Conservation (phyloP, 2,888 invertebrate genomes). For the Agriopis marginaria region DNA sequence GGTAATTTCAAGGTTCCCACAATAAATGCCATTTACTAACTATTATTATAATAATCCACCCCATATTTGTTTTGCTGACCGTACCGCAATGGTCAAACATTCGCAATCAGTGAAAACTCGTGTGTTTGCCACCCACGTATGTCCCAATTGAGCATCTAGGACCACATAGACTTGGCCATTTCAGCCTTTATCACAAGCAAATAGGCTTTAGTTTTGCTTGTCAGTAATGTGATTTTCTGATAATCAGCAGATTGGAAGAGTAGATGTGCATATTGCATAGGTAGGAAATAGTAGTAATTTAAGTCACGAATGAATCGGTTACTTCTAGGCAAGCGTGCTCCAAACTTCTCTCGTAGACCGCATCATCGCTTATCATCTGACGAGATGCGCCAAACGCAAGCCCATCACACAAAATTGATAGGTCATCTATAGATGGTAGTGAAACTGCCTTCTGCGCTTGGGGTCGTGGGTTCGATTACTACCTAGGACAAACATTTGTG, state of each 20-base stretch:
- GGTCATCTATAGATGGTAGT: too few species aligned
- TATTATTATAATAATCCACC: neutral
- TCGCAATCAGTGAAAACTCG: conserved; percentile 66
- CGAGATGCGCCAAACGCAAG: too few species aligned
- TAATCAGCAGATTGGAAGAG: conserved; percentile 28
- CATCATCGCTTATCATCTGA: too few species aligned
- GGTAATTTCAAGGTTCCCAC: too few species aligned
- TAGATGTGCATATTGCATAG: conserved; percentile 25
- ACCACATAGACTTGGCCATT: conserved; percentile 32
- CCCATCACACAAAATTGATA: too few species aligned
- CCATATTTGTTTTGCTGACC: conserved; percentile 44
- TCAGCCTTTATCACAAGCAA: conserved; percentile 24
- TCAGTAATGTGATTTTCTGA: conserved; percentile 4
- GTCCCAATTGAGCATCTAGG: conserved; percentile 57
- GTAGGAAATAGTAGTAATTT: conserved; percentile 20
- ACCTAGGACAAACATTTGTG: too few species aligned
- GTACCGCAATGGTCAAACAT: conserved; percentile 60
- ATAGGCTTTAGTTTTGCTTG: conserved; percentile 24
- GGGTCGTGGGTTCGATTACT: too few species aligned
- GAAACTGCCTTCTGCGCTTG: too few species aligned
- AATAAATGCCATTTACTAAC: neutral
- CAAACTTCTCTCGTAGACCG: neutral
- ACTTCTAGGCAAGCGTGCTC: too few species aligned
- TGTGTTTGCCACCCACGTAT: conserved; percentile 56
- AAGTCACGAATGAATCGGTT: too few species aligned